These are phyloP conservation scores for Serrognathus titanus DNA, from an alignment of 2,888 invertebrate genomes.

Conservation along the genomic window DNA sequence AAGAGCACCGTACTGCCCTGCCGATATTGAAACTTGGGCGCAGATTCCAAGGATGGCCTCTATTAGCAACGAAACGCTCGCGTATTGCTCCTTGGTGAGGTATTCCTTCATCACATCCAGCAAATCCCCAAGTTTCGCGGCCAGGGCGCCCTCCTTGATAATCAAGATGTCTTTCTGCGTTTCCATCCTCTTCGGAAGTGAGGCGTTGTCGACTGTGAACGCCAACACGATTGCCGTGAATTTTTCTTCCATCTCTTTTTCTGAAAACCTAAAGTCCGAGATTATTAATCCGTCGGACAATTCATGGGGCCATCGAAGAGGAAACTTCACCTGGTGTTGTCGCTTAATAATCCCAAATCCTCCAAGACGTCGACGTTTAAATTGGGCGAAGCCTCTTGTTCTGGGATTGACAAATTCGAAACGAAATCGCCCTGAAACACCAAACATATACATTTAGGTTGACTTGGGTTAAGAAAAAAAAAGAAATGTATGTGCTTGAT, in stretches of 20 bases:
- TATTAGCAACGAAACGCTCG: conserved; percentile 6
- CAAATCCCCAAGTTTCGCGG: conserved; percentile 3
- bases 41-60: conserved; percentile 9
- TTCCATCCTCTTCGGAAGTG: conserved; percentile 10
- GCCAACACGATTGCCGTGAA: conserved; percentile 17
- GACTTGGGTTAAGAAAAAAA: neutral
- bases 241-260: conserved; percentile 18
- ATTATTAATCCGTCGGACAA: too few species aligned
- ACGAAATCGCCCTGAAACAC: conserved; percentile 8
- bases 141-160: conserved; percentile 6
- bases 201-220: conserved; percentile 18
- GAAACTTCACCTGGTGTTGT: conserved; percentile 9
- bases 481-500: conserved; percentile 16
- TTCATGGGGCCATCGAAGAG: too few species aligned
- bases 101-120: conserved; percentile 4
- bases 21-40: conserved; percentile 17
- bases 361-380: conserved; percentile 10
- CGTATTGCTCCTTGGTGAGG: neutral
- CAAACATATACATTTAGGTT: conserved; percentile 12
- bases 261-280: neutral
- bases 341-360: conserved; percentile 11
- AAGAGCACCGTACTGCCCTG: conserved; percentile 23
- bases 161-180: conserved; percentile 6
- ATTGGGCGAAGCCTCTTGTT: conserved; percentile 13
- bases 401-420: neutral